These are phyloP conservation scores for Clostera curtula DNA, from an alignment of 2,888 invertebrate genomes.

Conservation along the genomic window DNA sequence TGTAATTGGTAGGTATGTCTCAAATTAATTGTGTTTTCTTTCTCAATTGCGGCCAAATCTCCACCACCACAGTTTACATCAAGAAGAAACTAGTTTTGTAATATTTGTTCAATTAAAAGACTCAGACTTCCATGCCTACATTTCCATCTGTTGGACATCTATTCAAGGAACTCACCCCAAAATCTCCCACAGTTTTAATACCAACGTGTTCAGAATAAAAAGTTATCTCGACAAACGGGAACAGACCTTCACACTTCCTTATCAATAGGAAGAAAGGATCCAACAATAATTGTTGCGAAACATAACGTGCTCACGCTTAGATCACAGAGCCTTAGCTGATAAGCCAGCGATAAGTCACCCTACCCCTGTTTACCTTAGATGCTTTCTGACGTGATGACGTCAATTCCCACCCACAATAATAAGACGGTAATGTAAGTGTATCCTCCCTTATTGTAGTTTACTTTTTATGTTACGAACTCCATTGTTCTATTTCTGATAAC, in stretches of 20 bases:
- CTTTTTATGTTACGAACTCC: slow-evolving; percentile 4
- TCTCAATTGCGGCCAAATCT: no score
- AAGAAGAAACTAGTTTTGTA: no score
- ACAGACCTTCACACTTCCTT: slow-evolving; percentile 46
- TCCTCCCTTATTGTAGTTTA: slow-evolving; percentile 5
- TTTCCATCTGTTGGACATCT: no score
- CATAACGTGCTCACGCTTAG: slow-evolving; percentile 32
- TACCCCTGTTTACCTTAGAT: slow-evolving; percentile 17
- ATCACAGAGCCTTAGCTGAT: slow-evolving; percentile 39
- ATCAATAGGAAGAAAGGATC: slow-evolving; percentile 46
- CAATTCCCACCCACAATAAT: slow-evolving; percentile 11
- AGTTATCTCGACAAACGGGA: slow-evolving; percentile 14
- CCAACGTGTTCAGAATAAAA: slow-evolving; percentile 4
- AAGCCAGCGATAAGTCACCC: slow-evolving; percentile 23
- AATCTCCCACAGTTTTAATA: neutral
- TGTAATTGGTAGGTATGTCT: no score
- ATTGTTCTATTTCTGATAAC: slow-evolving; percentile 14
- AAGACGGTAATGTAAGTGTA: slow-evolving; percentile 1
- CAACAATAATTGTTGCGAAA: slow-evolving; percentile 44
- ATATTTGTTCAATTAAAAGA: no score
- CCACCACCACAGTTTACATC: no score
- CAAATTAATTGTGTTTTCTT: no score
- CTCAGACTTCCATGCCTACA: no score
- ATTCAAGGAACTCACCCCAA: no score
- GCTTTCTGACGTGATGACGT: slow-evolving; percentile 23